Percentiles rank a stretch among this genome's conserved stretches.
Conservation (phyloP, 1,140 invertebrate genomes). For the Drosophila baimaii region DNA sequence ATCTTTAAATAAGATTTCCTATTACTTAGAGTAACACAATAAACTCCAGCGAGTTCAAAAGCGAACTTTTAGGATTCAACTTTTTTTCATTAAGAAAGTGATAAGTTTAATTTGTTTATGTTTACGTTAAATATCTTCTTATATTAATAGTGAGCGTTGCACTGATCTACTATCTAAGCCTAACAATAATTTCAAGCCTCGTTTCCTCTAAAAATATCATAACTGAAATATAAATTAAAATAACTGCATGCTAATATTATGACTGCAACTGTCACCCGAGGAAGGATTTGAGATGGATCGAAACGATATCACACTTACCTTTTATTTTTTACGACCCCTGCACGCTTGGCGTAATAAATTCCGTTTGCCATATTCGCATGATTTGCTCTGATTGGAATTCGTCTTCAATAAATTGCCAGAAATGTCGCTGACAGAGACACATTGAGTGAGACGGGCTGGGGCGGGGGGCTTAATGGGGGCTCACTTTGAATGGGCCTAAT, state of each 20-base stretch:
- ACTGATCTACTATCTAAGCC: not conserved
- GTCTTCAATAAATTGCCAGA: conserved; percentile 78
- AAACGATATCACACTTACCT: conserved; percentile 81
- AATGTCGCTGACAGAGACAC: conserved; percentile 70
- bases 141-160: not conserved
- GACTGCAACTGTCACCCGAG: conserved; percentile 15
- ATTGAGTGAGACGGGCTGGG: too few species aligned
- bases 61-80: not conserved
- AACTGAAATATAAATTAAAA: not conserved
- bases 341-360: conserved; percentile 73
- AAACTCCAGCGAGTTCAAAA: not conserved
- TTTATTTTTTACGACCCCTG: conserved; percentile 73
- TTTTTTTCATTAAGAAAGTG: too few species aligned
- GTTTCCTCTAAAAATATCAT: not conserved
- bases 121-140: not conserved
- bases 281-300: conserved; percentile 39
- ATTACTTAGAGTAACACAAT: not conserved
- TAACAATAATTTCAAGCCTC: not conserved
- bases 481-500: not conserved
- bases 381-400: conserved; percentile 80
- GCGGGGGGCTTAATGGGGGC: conserved; percentile 1
- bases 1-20: not conserved
- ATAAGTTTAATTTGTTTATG: not conserved
- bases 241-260: not conserved
- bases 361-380: conserved; percentile 79